Conservation (phyloP, 2,797 vertebrate species). For the Phrynocephalus guinanensis region DNA sequence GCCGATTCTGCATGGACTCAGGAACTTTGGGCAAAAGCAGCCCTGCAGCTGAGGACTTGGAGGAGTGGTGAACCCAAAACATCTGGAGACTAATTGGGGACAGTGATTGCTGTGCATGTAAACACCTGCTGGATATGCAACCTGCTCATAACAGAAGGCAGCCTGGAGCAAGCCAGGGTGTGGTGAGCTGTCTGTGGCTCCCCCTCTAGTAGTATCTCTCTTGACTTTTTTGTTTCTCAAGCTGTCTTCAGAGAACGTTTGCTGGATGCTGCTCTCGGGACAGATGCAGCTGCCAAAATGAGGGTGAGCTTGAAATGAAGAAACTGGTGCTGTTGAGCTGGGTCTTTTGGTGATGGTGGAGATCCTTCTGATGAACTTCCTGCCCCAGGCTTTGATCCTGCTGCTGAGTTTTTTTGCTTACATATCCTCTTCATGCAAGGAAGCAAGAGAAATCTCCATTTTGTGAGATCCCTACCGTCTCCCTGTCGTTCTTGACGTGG, state of each 20-base stretch:
- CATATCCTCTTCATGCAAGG: not conserved
- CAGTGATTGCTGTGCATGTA: not conserved
- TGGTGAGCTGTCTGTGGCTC: not conserved
- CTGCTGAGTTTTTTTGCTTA: not conserved
- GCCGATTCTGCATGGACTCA: not conserved
- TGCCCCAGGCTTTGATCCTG: not conserved
- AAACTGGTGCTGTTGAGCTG: too few relatives aligned
- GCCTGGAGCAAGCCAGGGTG: constrained; percentile 1
- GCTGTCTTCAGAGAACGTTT: not conserved
- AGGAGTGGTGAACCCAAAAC: not conserved
- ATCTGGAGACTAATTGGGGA: not conserved
- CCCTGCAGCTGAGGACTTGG: not conserved
- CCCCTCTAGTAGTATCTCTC: not conserved
- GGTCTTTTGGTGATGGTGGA: not conserved
- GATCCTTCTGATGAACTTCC: not conserved
- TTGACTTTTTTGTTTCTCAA: constrained; percentile 10
- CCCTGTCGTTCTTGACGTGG: not conserved
- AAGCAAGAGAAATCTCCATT: not conserved
- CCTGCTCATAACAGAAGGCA: not conserved
- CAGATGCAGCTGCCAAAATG: not conserved
- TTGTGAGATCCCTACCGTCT: not conserved
- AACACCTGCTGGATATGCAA: constrained; percentile 25
- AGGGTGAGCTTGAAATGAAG: not conserved
- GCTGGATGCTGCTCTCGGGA: not conserved
- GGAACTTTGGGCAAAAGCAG: not conserved